phyloP scores from a whole-genome alignment of 2,797 vertebrate genomes.

The Acipenser oxyrinchus region DNA sequence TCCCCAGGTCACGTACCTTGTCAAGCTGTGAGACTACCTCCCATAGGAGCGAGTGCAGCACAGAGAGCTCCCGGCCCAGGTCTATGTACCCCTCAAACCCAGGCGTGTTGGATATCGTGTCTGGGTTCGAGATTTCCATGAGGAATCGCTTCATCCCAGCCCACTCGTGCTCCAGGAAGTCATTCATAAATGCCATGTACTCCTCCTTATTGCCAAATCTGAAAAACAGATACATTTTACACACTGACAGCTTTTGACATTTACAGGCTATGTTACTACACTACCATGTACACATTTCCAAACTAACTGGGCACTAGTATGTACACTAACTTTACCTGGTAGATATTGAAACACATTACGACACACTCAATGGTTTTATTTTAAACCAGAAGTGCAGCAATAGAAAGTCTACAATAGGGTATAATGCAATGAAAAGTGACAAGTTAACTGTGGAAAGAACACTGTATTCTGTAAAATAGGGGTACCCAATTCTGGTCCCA shows the following conservation, averaged over 20 bases:
- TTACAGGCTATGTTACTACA: not conserved
- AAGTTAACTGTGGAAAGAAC: no score
- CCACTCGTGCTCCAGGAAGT: slow-evolving; percentile 92
- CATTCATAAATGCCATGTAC: slow-evolving; percentile 97
- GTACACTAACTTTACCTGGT: slow-evolving; percentile 6
- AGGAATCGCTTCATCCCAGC: slow-evolving; percentile 94
- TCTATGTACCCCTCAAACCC: slow-evolving; percentile 94
- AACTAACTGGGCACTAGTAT: not conserved
- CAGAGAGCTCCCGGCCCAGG: slow-evolving; percentile 83
- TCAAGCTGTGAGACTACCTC: slow-evolving; percentile 81
- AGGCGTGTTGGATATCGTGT: slow-evolving; percentile 80
- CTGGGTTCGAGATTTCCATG: slow-evolving; percentile 85
- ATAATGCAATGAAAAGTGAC: no score
- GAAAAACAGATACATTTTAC: slow-evolving; percentile 11
- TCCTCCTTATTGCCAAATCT: slow-evolving; percentile 95
- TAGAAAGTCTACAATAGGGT: no score
- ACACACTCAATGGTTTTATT: no score
- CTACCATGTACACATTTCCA: slow-evolving; percentile 5
- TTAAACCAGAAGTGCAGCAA: no score
- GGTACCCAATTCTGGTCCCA: no score
- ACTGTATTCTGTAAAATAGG: no score
- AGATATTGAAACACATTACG: slow-evolving; percentile 1
- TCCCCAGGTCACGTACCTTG: slow-evolving; percentile 63
- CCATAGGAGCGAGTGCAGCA: slow-evolving; percentile 81
- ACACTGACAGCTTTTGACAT: not conserved